These are phyloP conservation scores for Emys orbicularis DNA, from an alignment of 2,797 vertebrate species.

Conservation along the genomic window DNA sequence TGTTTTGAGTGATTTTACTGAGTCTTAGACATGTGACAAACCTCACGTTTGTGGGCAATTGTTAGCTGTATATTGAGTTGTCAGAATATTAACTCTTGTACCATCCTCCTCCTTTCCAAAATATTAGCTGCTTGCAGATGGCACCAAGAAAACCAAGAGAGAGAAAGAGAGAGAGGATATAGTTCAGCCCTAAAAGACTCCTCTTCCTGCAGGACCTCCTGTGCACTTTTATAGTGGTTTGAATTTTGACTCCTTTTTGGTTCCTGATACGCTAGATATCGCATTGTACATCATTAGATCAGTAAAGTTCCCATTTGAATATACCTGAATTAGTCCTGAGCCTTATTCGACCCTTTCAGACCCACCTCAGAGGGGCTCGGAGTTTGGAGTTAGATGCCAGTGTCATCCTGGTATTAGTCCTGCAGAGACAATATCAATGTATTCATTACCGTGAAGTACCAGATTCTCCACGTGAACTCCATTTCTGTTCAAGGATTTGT, in stretches of 20 bases:
- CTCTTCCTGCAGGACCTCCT: neutral
- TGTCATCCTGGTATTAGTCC: neutral
- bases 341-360: conserved; percentile 33
- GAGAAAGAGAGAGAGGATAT: neutral
- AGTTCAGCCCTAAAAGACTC: neutral
- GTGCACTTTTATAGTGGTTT: neutral
- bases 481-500: accelerated
- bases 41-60: neutral
- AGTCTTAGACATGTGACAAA: neutral
- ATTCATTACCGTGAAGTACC: neutral
- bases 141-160: conserved; percentile 18
- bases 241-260: neutral
- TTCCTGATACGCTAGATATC: neutral
- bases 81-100: neutral
- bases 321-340: conserved; percentile 27
- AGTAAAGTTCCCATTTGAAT: conserved; percentile 49
- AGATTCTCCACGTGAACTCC: accelerated
- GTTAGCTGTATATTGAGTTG: neutral
- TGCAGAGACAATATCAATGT: neutral
- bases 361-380: neutral
- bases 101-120: conserved; percentile 33
- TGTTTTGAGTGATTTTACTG: neutral
- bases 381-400: neutral
- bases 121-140: conserved; percentile 14
- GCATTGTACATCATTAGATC: neutral